These are phyloP conservation scores for Micromys minutus DNA, from an alignment of 2,113 vertebrate species.

Conservation along the genomic window DNA sequence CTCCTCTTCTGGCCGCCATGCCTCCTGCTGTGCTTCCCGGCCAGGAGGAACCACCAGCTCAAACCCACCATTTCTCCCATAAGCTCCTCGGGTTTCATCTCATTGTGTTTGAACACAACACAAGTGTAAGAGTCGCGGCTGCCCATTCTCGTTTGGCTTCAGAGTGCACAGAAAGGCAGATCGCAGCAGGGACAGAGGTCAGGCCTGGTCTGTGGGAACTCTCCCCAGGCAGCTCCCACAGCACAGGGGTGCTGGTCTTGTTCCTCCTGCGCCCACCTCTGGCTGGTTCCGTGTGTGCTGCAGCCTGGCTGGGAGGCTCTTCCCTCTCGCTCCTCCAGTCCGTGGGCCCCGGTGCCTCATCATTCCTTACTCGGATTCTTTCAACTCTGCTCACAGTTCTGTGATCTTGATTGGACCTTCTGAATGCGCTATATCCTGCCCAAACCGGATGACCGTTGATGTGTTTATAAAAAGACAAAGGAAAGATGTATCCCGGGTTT, in stretches of 20 bases:
- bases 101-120: neutral
- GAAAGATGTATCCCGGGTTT: no score
- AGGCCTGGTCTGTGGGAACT: neutral
- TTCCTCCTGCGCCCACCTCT: neutral
- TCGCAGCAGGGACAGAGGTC: neutral
- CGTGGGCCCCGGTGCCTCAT: neutral
- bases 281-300: neutral
- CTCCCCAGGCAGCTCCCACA: accelerated
- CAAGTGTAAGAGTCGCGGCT: neutral
- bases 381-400: neutral
- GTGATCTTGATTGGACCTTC: neutral
- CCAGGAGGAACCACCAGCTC: neutral
- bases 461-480: no score
- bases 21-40: neutral
- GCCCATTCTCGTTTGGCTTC: neutral
- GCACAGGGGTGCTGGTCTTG: neutral
- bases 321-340: neutral
- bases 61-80: neutral
- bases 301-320: neutral
- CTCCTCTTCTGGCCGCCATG: neutral
- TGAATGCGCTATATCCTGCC: neutral
- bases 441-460: accelerated
- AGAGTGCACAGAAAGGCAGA: neutral
- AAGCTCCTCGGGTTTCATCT: neutral
- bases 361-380: neutral